These are phyloP conservation scores for Polypterus senegalus DNA, from an alignment of 2,113 vertebrate genomes.

Conservation along the genomic window DNA sequence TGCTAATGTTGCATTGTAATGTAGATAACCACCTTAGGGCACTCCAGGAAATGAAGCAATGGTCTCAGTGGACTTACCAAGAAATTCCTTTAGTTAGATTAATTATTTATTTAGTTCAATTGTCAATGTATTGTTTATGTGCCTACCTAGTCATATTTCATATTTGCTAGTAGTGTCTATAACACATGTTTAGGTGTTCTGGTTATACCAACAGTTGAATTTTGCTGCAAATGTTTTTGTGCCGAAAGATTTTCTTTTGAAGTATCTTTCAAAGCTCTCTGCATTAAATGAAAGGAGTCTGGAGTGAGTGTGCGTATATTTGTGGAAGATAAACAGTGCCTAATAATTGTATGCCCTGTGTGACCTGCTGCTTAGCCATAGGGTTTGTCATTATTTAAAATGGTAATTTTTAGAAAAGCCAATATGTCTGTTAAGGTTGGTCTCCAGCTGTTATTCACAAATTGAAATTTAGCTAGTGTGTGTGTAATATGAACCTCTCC, in stretches of 20 bases:
- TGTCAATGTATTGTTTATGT: too few species aligned
- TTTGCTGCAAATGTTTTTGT: too few species aligned
- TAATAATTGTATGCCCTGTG: too few species aligned
- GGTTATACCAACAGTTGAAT: too few species aligned
- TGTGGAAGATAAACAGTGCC: too few species aligned
- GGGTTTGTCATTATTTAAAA: neutral
- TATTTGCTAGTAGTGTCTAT: too few species aligned
- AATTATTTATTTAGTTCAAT: neutral
- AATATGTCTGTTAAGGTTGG: neutral
- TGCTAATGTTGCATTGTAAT: neutral
- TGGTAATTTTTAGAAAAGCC: neutral
- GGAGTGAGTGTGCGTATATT: too few species aligned
- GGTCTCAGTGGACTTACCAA: neutral
- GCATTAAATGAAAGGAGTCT: too few species aligned
- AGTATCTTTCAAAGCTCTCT: too few species aligned
- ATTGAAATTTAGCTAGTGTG: slow-evolving; percentile 1
- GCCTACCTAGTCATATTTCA: too few species aligned
- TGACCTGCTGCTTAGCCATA: neutral
- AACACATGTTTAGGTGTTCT: too few species aligned
- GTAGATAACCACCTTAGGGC: neutral
- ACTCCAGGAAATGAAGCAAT: neutral
- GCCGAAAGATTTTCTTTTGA: too few species aligned
- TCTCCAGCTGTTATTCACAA: neutral
- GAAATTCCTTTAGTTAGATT: neutral
- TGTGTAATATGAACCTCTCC: slow-evolving; percentile 30